phyloP scores from a whole-genome alignment of 1,140 invertebrate genomes.

The Platorchestia sp. region DNA sequence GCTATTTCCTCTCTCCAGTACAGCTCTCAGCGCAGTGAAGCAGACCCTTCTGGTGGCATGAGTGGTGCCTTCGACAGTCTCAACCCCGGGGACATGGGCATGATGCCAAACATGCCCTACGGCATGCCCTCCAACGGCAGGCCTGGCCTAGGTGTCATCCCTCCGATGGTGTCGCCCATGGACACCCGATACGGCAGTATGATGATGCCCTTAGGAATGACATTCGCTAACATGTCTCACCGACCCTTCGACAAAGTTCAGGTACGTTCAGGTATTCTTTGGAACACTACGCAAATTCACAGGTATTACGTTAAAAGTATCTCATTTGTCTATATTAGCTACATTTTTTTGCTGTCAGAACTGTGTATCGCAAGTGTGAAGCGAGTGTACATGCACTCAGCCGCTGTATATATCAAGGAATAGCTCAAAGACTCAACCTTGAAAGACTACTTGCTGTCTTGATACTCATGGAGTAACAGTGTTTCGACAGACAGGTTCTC shows the following conservation, averaged over 20 bases:
- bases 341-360: too few relatives aligned
- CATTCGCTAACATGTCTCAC: background rate
- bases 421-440: too few relatives aligned
- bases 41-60: background rate
- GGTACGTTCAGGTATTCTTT: background rate
- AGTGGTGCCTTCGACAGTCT: background rate
- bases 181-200: conserved; percentile 13
- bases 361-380: too few relatives aligned
- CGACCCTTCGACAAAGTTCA: conserved; percentile 9
- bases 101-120: conserved; percentile 25
- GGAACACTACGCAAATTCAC: too few relatives aligned
- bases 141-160: background rate
- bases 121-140: conserved; percentile 44
- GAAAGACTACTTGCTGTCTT: too few relatives aligned
- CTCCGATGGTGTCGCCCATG: background rate
- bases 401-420: too few relatives aligned
- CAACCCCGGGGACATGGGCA: background rate
- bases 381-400: too few relatives aligned
- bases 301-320: too few relatives aligned
- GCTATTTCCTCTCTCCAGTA: background rate
- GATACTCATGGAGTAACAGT: too few relatives aligned
- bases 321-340: too few relatives aligned
- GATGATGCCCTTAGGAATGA: conserved; percentile 31
- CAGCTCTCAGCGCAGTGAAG: background rate
- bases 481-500: too few relatives aligned